A percentile compares a stretch with the other conserved stretches of the same genome.
phyloP scores from a whole-genome alignment of 2,113 vertebrate genomes.

The Pseudorasbora parva region DNA sequence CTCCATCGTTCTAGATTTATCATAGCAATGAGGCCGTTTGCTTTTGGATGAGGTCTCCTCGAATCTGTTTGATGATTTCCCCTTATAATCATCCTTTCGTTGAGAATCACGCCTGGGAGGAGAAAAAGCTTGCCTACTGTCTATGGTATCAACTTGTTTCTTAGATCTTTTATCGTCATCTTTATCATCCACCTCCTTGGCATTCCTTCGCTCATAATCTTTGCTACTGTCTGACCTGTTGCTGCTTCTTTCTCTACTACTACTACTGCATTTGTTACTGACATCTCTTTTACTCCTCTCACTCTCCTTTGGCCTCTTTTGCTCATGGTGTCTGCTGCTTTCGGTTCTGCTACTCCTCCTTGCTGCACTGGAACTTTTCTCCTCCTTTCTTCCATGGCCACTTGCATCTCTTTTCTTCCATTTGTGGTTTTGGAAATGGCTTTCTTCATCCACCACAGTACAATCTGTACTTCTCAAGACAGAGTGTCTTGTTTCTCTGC shows the following conservation, averaged over 20 bases:
- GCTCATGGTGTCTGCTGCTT: slow-evolving; percentile 19
- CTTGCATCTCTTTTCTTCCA: slow-evolving; percentile 54
- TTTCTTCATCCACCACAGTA: slow-evolving; percentile 46
- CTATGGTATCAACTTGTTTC: not conserved
- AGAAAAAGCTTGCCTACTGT: not conserved
- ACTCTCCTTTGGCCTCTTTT: slow-evolving; percentile 35
- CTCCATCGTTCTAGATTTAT: slow-evolving; percentile 76
- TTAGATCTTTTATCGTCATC: slow-evolving; percentile 64
- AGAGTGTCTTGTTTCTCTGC: slow-evolving; percentile 43
- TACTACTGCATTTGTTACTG: not conserved
- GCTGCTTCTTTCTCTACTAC: slow-evolving; percentile 49
- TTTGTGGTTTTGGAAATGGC: slow-evolving; percentile 43
- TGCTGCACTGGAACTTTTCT: slow-evolving; percentile 61
- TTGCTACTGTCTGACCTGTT: slow-evolving; percentile 56
- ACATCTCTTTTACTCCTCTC: slow-evolving; percentile 39
- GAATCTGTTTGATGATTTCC: slow-evolving; percentile 33
- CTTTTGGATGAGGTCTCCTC: slow-evolving; percentile 13
- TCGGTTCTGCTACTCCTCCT: slow-evolving; percentile 36
- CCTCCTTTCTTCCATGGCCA: slow-evolving; percentile 62
- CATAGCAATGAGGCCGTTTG: slow-evolving; percentile 70
- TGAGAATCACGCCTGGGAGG: slow-evolving; percentile 3
- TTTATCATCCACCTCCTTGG: slow-evolving; percentile 52
- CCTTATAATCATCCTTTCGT: slow-evolving; percentile 19
- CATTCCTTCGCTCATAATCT: slow-evolving; percentile 69
- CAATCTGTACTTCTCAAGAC: slow-evolving; percentile 56